Evolutionary conservation across 2,888 invertebrate genomes (phyloP), one percentile per base, ranked within the genome.

Genomic region (Drosophila neonasuta): DNA sequence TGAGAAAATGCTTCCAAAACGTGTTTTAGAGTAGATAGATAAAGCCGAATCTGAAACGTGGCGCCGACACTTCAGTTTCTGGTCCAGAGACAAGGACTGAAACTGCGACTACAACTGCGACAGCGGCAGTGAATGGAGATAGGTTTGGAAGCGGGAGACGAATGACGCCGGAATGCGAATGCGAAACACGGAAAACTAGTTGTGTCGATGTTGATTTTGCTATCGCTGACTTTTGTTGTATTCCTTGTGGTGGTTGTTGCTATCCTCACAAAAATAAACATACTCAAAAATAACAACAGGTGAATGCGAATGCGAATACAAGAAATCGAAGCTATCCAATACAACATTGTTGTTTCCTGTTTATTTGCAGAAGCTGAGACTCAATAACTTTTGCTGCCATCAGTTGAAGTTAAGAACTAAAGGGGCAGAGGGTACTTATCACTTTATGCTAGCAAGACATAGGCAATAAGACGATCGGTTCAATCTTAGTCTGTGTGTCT

Each of bases 141-240:
- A 54, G 17, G 41, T 5, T 68, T 44, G 68, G 58, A n/a, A 58
- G 51, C 32, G 60, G 56, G 32, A 57, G 57, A 55, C 63, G 74
- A 63, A 66, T 56, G 61, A 34, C 62, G 52, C 20, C 63, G 75
- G 75, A 75, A 75, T 75, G 74, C 60, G 76, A 74, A 74, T 67
- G 68, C 75, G 79, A 81, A 73, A 81, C 80, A 79, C 66, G 81
- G 79, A 81, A 81, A 81, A 81, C 80, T 81, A 81, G 80, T 80
- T 80, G 84, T 64, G 74, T 73, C 58, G 65, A 68, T 74, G 63
- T 60, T 79, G 68, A 57, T 65, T 64, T 71, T 76, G 61, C 29
- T 57, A 44, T 63, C 39, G 39, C 24, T 62, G 66, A 13, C 56
- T 58, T 42, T 69, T 66, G 49, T 63, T 66, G 66, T 54, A 46